Evolutionary conservation across 1,140 invertebrate species (phyloP).

Genomic region (Tribolium castaneum): DNA sequence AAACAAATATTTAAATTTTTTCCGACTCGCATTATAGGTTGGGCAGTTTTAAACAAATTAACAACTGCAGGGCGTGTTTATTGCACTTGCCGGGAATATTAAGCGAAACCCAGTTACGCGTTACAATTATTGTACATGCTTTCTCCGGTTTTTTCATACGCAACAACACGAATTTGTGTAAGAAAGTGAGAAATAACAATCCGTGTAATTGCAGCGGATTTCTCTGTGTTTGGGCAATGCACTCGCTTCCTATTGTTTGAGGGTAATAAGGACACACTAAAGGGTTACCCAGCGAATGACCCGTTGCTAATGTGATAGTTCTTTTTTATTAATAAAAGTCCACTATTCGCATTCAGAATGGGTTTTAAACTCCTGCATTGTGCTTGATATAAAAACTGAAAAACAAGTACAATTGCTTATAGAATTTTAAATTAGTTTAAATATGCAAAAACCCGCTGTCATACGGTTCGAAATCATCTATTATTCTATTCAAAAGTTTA

Average conservation of each 20-base stretch:
- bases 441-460: not conserved
- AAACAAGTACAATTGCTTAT: not conserved
- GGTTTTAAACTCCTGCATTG: not conserved
- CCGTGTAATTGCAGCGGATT: conserved; percentile 3
- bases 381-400: not conserved
- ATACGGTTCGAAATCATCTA: not conserved
- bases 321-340: not conserved
- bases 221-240: not conserved
- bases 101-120: conserved; percentile 23
- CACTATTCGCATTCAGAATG: not conserved
- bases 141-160: conserved; percentile 3
- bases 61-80: not conserved
- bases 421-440: not conserved
- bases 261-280: not conserved
- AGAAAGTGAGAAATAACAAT: conserved; percentile 27
- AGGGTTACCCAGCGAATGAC: not conserved
- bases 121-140: conserved; percentile 15
- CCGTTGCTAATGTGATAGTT: not conserved
- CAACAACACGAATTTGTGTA: conserved; percentile 10
- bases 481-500: not conserved
- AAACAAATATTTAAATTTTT: not conserved
- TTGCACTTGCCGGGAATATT: not conserved
- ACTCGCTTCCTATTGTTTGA: not conserved
- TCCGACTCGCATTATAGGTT: not conserved
- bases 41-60: conserved; percentile 3